Evolutionary conservation across 2,888 invertebrate genomes (phyloP).

Genomic region (Pandemis corylana): DNA sequence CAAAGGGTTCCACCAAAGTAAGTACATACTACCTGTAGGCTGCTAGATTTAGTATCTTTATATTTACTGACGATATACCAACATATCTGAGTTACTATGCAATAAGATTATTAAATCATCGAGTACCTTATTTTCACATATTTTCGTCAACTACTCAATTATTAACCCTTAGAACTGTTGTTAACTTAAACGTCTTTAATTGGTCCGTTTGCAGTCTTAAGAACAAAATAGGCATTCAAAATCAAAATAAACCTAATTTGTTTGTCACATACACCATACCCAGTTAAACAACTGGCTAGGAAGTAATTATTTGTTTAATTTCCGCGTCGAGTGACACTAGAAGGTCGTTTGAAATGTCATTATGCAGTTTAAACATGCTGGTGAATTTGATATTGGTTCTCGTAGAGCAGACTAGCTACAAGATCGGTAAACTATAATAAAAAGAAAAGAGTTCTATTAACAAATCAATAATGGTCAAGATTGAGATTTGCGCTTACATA

Average conservation of each 20-base stretch:
- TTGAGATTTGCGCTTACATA: no score
- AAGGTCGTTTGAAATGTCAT: constrained; percentile 72
- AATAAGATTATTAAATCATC: no score
- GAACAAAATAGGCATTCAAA: constrained; percentile 18
- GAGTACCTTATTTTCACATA: no score
- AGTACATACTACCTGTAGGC: no score
- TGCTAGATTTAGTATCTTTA: no score
- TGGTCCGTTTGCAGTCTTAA: constrained; percentile 20
- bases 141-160: no score
- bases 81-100: no score
- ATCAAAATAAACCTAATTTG: constrained; percentile 41
- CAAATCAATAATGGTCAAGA: background rate
- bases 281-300: constrained; percentile 51
- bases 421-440: background rate
- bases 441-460: background rate
- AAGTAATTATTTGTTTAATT: constrained; percentile 75
- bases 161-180: background rate
- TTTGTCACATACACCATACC: constrained; percentile 48
- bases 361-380: constrained; percentile 42
- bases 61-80: no score
- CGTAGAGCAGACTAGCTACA: background rate
- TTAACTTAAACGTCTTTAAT: background rate
- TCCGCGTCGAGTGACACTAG: constrained; percentile 72
- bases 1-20: background rate
- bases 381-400: constrained; percentile 26